Percentiles rank a stretch among this genome's conserved stretches.
Conservation (phyloP, 2,113 vertebrate species). For the Leptocoma aspasia region DNA sequence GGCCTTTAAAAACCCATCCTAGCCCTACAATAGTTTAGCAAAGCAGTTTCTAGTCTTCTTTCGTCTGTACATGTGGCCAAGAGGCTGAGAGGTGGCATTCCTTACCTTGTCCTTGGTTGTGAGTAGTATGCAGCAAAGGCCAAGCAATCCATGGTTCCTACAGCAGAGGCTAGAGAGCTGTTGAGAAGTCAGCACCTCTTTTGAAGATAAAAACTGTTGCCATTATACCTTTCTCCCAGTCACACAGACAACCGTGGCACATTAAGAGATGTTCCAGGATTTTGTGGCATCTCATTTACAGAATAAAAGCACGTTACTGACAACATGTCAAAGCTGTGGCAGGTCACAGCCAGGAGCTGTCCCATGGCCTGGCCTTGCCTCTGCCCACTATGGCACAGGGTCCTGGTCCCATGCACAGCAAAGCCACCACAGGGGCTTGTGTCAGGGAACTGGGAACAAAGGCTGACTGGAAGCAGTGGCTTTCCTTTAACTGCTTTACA, state of each 20-base stretch:
- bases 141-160: neutral
- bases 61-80: neutral
- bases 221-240: neutral
- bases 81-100: neutral
- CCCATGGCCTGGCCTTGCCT: rapidly evolving
- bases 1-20: neutral
- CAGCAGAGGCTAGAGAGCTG: neutral
- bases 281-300: neutral
- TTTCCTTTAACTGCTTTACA: neutral
- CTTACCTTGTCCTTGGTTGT: neutral
- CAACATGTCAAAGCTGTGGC: neutral
- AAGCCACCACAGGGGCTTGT: neutral
- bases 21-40: neutral
- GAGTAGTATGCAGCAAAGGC: neutral
- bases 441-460: neutral
- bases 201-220: neutral
- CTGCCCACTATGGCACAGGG: neutral
- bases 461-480: neutral
- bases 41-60: neutral
- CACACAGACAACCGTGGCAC: neutral
- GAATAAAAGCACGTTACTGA: neutral
- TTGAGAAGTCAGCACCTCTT: neutral
- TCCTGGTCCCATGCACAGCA: neutral
- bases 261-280: neutral
- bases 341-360: neutral